A percentile compares a stretch with the other conserved stretches of the same genome.
phyloP scores from a whole-genome alignment of 1,140 invertebrate species.

The Diorhabda elongata region DNA sequence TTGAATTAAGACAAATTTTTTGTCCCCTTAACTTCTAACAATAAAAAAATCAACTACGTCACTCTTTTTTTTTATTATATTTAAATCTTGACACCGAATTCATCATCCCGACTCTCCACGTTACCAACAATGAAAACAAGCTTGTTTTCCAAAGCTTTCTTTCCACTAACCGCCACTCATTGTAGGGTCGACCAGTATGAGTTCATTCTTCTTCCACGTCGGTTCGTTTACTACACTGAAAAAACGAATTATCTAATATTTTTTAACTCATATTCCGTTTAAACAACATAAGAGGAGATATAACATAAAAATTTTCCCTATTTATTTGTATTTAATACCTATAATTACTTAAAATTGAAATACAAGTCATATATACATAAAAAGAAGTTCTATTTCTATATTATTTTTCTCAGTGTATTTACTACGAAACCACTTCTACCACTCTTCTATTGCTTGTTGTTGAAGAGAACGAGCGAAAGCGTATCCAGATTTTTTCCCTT shows the following conservation, averaged over 20 bases:
- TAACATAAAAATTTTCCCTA: too few relatives aligned
- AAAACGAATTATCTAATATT: background rate
- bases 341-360: too few relatives aligned
- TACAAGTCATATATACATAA: too few relatives aligned
- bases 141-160: background rate
- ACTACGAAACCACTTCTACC: background rate
- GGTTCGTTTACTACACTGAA: background rate
- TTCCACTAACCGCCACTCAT: background rate
- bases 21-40: too few relatives aligned
- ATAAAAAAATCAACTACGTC: too few relatives aligned
- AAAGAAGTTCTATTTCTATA: too few relatives aligned
- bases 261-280: too few relatives aligned
- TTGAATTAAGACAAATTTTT: too few relatives aligned
- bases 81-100: background rate
- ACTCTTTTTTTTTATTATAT: background rate
- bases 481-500: background rate
- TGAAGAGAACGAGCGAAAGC: background rate
- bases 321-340: too few relatives aligned
- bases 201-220: background rate
- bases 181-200: background rate
- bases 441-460: background rate
- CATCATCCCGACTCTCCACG: background rate
- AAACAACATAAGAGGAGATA: too few relatives aligned
- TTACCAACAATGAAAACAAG: slow-evolving; percentile 2
- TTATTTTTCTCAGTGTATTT: background rate